Evolutionary conservation across 2,797 vertebrate species (phyloP), one percentile per base, ranked within the genome.

Genomic region (Apogon hyalosoma): DNA sequence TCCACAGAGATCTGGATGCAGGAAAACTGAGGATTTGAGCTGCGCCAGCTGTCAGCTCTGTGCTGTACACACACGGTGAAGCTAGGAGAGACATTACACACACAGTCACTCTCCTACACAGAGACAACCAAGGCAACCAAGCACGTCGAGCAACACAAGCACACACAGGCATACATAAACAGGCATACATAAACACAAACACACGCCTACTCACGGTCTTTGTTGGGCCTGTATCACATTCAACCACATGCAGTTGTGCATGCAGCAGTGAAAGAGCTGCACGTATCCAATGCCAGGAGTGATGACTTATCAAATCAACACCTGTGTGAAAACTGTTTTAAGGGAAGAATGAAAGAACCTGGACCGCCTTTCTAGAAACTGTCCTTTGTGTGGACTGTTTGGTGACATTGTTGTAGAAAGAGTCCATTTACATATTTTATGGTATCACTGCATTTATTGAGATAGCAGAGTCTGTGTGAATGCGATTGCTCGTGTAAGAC

Each of bases 31-130:
- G 77, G 71, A 67, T 79, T 75, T 87, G 80, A 55, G 79, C 77
- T 64, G 79, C 13, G 45, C 66, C 75, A 82, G 70, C 79, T 88
- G 85, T 90, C 90, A 84, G 60, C 77, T 80, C 56, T 51, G 8
- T 62, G 84, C 41, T 80, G 59, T 63, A 48, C 52, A 75, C 63
- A 82, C 76, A 74, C 14, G 58, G 64, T 69, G 39, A 69, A 69
- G 69, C 63, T 71, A 62, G 15, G 39, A 79, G 47, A 69, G 45
- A 72, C 70, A 80, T 67, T 63, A 75, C 63, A 84, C 77, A 79
- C 57, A 82, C 79, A 67, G 41, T 36, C 15, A 3, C 65, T 63
- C 50, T 60, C 7, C 0, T 39, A 64, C 77, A 73, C 52, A 63
- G 18, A 71, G 9, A 67, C 52, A 77, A 68, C 69, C 45, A 41